Evolutionary conservation across 2,113 vertebrate species (phyloP), one percentile per base, ranked within the genome.

Genomic region (Butastur rufipennis): DNA sequence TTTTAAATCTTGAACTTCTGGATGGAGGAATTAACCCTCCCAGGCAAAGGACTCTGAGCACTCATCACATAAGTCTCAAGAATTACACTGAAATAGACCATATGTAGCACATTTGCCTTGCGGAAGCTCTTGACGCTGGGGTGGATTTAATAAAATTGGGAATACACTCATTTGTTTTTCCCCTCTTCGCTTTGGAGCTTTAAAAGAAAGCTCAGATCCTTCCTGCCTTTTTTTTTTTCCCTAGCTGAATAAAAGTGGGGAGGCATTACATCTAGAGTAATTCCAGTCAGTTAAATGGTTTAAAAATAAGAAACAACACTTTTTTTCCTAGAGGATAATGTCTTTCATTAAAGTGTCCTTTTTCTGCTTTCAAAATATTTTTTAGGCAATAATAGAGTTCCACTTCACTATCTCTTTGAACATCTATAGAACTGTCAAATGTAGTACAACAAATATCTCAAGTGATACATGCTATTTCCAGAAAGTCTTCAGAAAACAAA

Each of bases 201-300:
- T 22, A 43, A n/a, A 59, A 65, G 3, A 36, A 38, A 70, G 6
- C 6, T 40, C 55, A 13, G 18, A 72, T 59, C 10, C 21, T 86
- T 70, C 14, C 27, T 21, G 13, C 7, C 6, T 34, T 55, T 22
- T 17, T 22, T 31, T 3, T 2, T 0, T 0, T 5, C 11, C 9
- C 21, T 14, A 47, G 3, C 4, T 48, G 19, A 86, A 62, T 55
- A 42, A 15, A 53, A 84, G 13, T 1, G 1, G 5, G 10, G 50
- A 67, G 10, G 11, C 9, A 8, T 40, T 50, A 82, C 31, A 74
- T 80, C 7, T 11, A 21, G 27, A 70, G 40, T 59, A 59, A 67
- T 43, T 73, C 13, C 70, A 73, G 38, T 17, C 22, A 55, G 32
- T 52, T 22, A 66, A 42, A 67, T n/a, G 8, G 14, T 47, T 91